These are phyloP conservation scores for Pantherophis guttatus DNA, from an alignment of 2,113 vertebrate species.

Conservation along the genomic window DNA sequence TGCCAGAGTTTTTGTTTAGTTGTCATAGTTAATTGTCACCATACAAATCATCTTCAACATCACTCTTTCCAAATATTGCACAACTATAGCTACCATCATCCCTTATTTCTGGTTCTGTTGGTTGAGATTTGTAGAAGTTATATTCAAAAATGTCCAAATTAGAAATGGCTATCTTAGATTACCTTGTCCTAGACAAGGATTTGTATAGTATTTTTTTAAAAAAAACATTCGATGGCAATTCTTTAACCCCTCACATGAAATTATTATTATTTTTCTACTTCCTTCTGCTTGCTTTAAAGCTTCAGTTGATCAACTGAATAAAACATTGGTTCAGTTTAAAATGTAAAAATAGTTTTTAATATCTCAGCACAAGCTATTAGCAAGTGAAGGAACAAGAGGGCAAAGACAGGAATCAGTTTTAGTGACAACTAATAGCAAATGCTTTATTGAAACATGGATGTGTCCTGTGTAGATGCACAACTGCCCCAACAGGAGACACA, in stretches of 20 bases:
- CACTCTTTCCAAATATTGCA: not conserved
- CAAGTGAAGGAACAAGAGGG: not conserved
- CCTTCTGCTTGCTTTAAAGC: not conserved
- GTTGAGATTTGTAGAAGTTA: not conserved
- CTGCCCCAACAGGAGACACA: not conserved
- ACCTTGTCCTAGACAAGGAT: not conserved
- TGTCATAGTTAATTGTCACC: not conserved
- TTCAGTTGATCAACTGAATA: not conserved
- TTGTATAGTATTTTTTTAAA: not conserved
- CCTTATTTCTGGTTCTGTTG: not conserved
- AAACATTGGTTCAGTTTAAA: not conserved
- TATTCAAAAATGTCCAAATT: not conserved
- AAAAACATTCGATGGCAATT: not conserved
- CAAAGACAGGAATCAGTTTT: not conserved
- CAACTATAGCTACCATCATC: not conserved
- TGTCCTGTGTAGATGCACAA: not conserved
- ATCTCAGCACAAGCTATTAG: not conserved
- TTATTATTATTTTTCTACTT: not conserved
- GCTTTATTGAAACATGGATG: not conserved
- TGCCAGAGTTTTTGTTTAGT: not conserved
- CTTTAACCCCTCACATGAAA: not conserved
- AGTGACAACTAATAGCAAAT: not conserved
- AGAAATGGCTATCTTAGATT: not conserved
- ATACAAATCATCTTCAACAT: not conserved
- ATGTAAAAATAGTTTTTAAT: not conserved